phyloP scores from a whole-genome alignment of 2,113 vertebrate genomes.

The Poicephalus gulielmi region DNA sequence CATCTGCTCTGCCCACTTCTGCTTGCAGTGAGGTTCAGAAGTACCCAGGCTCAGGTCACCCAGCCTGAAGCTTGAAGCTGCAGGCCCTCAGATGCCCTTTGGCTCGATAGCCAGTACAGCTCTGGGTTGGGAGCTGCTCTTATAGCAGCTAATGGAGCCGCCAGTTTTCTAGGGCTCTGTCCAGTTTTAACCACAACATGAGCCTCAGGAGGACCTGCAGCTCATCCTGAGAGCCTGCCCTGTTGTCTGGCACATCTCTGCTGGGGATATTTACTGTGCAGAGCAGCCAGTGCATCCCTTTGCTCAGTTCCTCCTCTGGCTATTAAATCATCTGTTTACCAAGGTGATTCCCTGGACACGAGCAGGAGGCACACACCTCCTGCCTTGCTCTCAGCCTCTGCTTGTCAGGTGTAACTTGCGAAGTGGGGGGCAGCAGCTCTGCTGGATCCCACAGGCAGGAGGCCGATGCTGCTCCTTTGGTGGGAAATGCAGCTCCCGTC shows the following conservation, averaged over 20 bases:
- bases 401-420: neutral
- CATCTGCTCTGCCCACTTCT: accelerated
- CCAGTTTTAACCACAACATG: neutral
- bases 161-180: neutral
- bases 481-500: neutral
- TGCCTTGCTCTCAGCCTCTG: neutral
- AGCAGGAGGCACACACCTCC: neutral
- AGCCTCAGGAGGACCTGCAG: neutral
- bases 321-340: neutral
- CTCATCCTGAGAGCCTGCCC: neutral
- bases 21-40: neutral
- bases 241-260: neutral
- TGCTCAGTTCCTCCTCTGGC: neutral
- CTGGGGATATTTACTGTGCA: neutral
- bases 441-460: neutral
- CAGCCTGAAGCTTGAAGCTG: neutral
- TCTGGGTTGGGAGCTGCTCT: neutral
- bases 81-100: neutral
- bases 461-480: neutral
- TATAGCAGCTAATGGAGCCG: neutral
- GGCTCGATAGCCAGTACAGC: neutral
- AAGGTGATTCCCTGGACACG: accelerated
- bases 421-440: neutral
- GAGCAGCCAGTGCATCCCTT: neutral
- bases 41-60: neutral